Conservation (phyloP, 2,888 invertebrate species). For the Dysmachus trigonus region DNA sequence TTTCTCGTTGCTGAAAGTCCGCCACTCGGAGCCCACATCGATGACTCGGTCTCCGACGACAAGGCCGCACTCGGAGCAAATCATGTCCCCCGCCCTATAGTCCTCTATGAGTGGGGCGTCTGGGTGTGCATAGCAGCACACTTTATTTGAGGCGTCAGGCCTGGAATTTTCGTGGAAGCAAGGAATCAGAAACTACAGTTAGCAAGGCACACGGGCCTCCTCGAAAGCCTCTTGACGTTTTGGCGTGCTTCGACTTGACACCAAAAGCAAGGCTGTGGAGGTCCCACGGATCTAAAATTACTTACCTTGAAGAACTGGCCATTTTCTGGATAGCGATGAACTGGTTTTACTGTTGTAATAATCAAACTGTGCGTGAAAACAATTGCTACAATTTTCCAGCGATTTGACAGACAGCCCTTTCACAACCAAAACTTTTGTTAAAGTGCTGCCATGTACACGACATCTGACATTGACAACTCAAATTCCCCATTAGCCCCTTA, state of each 20-base stretch:
- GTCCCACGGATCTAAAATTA: background rate
- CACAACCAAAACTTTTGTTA: constrained; percentile 1
- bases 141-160: constrained; percentile 76
- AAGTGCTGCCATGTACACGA: background rate
- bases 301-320: constrained; percentile 75
- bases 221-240: background rate
- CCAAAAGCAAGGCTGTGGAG: background rate
- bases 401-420: background rate
- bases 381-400: background rate
- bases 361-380: background rate
- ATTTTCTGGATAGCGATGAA: constrained; percentile 62
- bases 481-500: background rate
- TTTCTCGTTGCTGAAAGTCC: constrained; percentile 99
- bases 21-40: constrained; percentile 99
- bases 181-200: background rate
- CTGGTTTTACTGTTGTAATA: background rate
- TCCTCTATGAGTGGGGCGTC: constrained; percentile 97
- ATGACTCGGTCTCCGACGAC: constrained; percentile 99
- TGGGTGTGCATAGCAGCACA: constrained; percentile 93
- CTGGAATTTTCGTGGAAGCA: constrained; percentile 59
- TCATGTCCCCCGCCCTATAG: constrained; percentile 98
- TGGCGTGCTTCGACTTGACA: background rate
- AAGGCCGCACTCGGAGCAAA: constrained; percentile 99
- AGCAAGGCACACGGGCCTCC: background rate
- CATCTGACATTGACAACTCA: background rate